Evolutionary conservation across 2,113 vertebrate genomes (phyloP), one percentile per base, ranked within the genome.

Genomic region (Archocentrus centrarchus): DNA sequence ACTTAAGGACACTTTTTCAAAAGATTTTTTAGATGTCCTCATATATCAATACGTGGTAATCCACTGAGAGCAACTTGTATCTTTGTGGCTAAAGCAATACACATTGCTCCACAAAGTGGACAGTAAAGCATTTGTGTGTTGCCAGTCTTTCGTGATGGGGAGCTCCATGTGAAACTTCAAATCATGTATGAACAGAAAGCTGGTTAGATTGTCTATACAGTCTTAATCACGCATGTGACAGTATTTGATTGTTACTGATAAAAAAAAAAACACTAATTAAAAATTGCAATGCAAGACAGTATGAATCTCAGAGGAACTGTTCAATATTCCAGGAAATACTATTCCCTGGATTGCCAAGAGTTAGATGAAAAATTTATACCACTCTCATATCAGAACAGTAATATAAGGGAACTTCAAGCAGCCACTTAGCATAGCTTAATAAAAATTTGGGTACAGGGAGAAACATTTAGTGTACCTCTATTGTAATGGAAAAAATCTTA

Each of bases 51-150:
- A 85, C 77, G 82, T 63, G n/a, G 32, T 59, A 85, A 18, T 84
- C 83, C 61, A 22, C 68, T 53, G 64, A 86, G 87, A 82, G 55
- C 75, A 87, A 84, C 77, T 82, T 86, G 75, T 64, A 39, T 41
- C 58, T 84, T 84, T 82, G 44, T 79, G 39, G 83, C 2, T 14
- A 77, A 86, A 77, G 73, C 63, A 30, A 35, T 68, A 68, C 68
- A 91, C 77, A 85, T 80, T 47, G 53, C 73, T 73, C 63, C 53
- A 73, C 84, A 86, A 80, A 84, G 82, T 82, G 80, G 64, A 84
- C 24, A 76, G 77, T 70, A 81, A 88, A 62, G 20, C 50, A 57
- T 88, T 82, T 82, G 57, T 82, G 66, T 62, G 79, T 30, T 79
- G 77, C 58, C 68, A 64, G 30, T 82, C 27, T 37, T 63, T 17